Evolutionary conservation across 2,888 invertebrate genomes (phyloP).

Genomic region (Anthoptus insignis): DNA sequence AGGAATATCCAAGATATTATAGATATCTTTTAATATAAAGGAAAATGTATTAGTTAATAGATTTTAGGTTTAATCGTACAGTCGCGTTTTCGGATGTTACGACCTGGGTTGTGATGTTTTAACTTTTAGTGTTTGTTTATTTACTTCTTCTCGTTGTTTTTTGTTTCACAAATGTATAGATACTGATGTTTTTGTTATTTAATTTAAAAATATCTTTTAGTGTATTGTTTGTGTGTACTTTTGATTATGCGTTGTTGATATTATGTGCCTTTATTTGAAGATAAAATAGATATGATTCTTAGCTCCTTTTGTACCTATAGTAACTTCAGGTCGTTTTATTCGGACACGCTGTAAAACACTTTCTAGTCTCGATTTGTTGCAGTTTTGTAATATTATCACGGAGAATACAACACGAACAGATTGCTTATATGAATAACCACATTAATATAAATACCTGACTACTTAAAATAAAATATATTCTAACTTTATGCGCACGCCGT

Average conservation of each 20-base stretch:
- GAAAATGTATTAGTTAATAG: conserved; percentile 65
- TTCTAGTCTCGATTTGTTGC: conserved; percentile 82
- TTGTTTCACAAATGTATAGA: conserved; percentile 21
- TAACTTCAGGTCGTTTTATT: conserved; percentile 66
- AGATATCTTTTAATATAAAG: conserved; percentile 67
- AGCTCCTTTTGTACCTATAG: not conserved
- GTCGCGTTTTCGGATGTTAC: conserved; percentile 67
- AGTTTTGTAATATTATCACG: conserved; percentile 59
- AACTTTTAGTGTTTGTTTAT: conserved; percentile 18
- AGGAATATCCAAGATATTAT: conserved; percentile 84
- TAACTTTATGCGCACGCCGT: conserved; percentile 40
- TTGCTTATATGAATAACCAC: conserved; percentile 16
- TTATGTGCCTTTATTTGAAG: not conserved
- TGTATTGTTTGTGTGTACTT: not conserved
- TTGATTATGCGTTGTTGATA: not conserved
- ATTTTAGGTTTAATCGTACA: conserved; percentile 68
- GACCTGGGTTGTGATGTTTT: conserved; percentile 58
- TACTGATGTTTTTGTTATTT: conserved; percentile 21
- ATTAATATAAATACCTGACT: conserved; percentile 14
- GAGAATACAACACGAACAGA: conserved; percentile 23
- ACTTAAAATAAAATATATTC: conserved; percentile 30
- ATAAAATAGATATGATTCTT: not conserved
- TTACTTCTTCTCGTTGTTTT: conserved; percentile 16
- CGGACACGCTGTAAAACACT: conserved; percentile 71
- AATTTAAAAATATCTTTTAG: conserved; percentile 32